A percentile compares a stretch with the other conserved stretches of the same genome.
phyloP scores from a whole-genome alignment of 2,888 invertebrate species.

The Drosophila mulleri region DNA sequence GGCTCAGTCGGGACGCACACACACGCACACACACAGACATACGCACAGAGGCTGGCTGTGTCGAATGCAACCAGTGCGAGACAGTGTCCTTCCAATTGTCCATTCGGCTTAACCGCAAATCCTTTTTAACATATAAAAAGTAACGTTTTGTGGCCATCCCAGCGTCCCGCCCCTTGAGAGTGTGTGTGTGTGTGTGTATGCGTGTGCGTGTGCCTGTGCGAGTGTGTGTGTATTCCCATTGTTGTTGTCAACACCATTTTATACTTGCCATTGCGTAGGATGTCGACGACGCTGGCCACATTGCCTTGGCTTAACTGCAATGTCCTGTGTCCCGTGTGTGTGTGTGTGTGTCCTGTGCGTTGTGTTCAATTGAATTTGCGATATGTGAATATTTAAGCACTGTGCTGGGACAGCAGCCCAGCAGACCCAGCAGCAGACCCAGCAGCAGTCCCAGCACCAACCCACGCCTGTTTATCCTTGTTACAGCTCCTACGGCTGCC shows the following conservation, averaged over 20 bases:
- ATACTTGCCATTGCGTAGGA: constrained; percentile 70
- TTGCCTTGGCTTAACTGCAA: constrained; percentile 66
- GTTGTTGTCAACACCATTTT: constrained; percentile 80
- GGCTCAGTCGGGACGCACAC: constrained; percentile 20
- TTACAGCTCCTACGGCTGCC: constrained; percentile 23
- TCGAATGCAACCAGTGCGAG: constrained; percentile 46
- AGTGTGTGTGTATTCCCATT: constrained; percentile 70
- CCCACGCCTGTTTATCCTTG: constrained; percentile 36
- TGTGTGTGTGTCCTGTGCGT: constrained; percentile 45
- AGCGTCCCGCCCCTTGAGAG: not conserved
- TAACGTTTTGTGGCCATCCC: constrained; percentile 68
- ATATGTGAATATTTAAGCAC: constrained; percentile 81
- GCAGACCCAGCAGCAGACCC: not conserved
- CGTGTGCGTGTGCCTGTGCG: constrained; percentile 27
- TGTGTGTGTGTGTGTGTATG: constrained; percentile 23
- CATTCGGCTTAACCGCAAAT: constrained; percentile 78
- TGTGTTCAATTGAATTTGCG: constrained; percentile 79
- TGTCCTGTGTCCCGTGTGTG: constrained; percentile 23
- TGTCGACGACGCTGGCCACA: constrained; percentile 33
- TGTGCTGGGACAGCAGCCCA: constrained; percentile 61
- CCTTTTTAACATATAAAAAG: constrained; percentile 81
- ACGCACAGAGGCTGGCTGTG: not conserved
- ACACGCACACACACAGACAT: constrained; percentile 6
- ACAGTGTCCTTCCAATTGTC: constrained; percentile 61
- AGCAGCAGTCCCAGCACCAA: not conserved